phyloP scores from a whole-genome alignment of 2,888 invertebrate species.

The Ectropis crepuscularia region DNA sequence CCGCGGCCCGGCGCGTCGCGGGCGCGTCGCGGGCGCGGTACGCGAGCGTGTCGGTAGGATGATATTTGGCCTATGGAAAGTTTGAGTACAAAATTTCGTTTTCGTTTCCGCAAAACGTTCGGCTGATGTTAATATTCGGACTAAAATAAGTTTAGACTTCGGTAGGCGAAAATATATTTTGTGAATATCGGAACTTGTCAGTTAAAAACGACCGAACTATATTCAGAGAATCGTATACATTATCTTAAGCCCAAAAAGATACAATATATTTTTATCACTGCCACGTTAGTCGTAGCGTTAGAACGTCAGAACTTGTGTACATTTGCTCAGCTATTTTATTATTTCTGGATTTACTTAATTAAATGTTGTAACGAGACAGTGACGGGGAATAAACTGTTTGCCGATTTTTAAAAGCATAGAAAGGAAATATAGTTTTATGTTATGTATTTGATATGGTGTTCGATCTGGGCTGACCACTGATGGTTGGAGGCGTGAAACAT shows the following conservation, averaged over 20 bases:
- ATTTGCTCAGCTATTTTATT: constrained; percentile 52
- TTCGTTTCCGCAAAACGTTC: constrained; percentile 23
- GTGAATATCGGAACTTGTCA: constrained; percentile 52
- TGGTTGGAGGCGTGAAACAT: constrained; percentile 74
- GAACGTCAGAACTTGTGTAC: constrained; percentile 44
- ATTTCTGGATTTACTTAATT: constrained; percentile 7
- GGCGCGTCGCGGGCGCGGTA: constrained; percentile 31
- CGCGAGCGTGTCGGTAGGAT: constrained; percentile 33
- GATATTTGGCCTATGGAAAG: constrained; percentile 66
- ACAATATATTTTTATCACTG: constrained; percentile 80
- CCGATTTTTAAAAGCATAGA: constrained; percentile 1
- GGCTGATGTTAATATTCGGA: constrained; percentile 23
- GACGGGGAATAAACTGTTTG: constrained; percentile 51
- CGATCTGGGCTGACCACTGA: constrained; percentile 45
- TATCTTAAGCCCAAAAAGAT: constrained; percentile 62
- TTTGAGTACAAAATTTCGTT: constrained; percentile 71
- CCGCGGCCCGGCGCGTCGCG: constrained; percentile 37
- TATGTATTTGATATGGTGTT: constrained; percentile 36
- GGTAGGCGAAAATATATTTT: constrained; percentile 69
- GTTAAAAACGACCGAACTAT: constrained; percentile 53
- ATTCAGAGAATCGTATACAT: constrained; percentile 52
- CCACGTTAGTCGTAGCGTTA: constrained; percentile 65
- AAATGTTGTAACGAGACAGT: constrained; percentile 27
- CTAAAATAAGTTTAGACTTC: constrained; percentile 31
- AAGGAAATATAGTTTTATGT: constrained; percentile 41